phyloP scores from a whole-genome alignment of 2,888 invertebrate species.

The Endotricha flammealis region DNA sequence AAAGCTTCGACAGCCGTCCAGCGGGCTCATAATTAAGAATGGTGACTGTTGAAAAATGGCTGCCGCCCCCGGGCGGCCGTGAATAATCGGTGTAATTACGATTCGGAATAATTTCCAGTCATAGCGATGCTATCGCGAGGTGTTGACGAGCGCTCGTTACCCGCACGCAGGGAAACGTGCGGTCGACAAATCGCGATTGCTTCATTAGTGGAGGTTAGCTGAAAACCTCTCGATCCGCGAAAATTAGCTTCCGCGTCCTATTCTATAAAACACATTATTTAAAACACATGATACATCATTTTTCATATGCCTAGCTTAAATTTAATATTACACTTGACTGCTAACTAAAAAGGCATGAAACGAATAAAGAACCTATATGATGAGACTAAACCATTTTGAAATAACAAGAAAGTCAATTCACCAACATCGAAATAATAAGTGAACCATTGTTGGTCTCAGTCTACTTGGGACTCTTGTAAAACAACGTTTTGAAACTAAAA shows the following conservation, averaged over 20 bases:
- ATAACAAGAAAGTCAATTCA: no score
- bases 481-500: no score
- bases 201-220: slow-evolving; percentile 24
- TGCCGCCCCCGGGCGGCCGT: slow-evolving; percentile 78
- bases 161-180: slow-evolving; percentile 54
- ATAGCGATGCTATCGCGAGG: slow-evolving; percentile 78
- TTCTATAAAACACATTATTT: background rate
- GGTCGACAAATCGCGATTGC: slow-evolving; percentile 60
- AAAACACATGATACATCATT: no score
- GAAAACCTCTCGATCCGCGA: background rate
- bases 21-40: slow-evolving; percentile 77
- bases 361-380: no score
- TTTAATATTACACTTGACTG: no score
- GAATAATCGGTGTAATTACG: slow-evolving; percentile 79
- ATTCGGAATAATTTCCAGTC: slow-evolving; percentile 79
- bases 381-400: no score
- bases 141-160: slow-evolving; percentile 76
- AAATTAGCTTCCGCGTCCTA: background rate
- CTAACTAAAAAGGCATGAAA: no score
- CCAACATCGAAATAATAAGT: no score
- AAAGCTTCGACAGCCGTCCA: slow-evolving; percentile 78
- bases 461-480: no score
- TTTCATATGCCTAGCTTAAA: no score
- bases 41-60: slow-evolving; percentile 79
- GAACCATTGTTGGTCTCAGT: no score